A percentile compares a stretch with the other conserved stretches of the same genome.
Evolutionary conservation across 2,888 invertebrate species (phyloP).

Genomic region (Julus scandinavius): DNA sequence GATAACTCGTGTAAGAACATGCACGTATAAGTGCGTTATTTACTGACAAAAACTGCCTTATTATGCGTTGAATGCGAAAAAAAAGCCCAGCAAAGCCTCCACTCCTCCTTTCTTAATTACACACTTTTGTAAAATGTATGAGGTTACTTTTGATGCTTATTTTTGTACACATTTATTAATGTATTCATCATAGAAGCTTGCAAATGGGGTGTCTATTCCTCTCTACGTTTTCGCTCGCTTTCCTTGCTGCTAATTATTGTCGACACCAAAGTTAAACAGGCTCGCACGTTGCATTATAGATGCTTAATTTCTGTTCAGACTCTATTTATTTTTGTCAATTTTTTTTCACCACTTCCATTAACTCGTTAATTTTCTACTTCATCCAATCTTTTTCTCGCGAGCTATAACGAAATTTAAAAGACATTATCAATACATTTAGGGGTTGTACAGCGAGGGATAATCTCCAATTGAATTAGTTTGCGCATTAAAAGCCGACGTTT

Average conservation of each 20-base stretch:
- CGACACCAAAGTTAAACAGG: slow-evolving; percentile 18
- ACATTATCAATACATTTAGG: slow-evolving; percentile 18
- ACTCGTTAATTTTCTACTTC: slow-evolving; percentile 18
- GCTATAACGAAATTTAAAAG: slow-evolving; percentile 18
- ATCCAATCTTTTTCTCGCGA: slow-evolving; percentile 18
- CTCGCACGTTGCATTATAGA: slow-evolving; percentile 18
- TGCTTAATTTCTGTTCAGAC: slow-evolving; percentile 10
- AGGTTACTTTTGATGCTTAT: slow-evolving; percentile 18
- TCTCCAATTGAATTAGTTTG: slow-evolving; percentile 10
- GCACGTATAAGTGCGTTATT: not conserved
- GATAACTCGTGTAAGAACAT: not conserved
- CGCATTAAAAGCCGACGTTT: not conserved
- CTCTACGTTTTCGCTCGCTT: slow-evolving; percentile 11
- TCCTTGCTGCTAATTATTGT: not conserved
- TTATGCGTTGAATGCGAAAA: not conserved
- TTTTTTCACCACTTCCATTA: slow-evolving; percentile 18
- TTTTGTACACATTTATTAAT: slow-evolving; percentile 11
- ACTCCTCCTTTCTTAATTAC: not conserved
- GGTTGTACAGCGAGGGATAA: slow-evolving; percentile 11
- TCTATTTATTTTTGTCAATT: slow-evolving; percentile 11
- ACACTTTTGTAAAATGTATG: not conserved
- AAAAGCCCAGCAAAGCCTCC: not conserved
- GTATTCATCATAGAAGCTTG: not conserved
- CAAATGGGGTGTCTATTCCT: slow-evolving; percentile 11
- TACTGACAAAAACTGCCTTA: not conserved